Percentiles rank a stretch among this genome's conserved stretches.
Evolutionary conservation across 1,140 invertebrate genomes (phyloP).

Genomic region (Heliothis subflexa): DNA sequence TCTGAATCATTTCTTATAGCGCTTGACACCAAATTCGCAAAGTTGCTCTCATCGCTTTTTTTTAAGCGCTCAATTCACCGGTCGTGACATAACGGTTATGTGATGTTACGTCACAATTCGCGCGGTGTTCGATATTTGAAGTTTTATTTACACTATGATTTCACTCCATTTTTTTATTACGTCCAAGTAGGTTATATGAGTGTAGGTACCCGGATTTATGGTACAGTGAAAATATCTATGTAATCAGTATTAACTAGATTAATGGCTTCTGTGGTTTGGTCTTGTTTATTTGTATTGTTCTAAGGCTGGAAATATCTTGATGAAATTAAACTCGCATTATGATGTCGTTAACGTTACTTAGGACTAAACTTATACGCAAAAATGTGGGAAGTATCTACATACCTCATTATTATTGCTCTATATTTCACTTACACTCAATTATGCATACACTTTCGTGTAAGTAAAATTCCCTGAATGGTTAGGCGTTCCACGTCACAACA

Average conservation of each 20-base stretch:
- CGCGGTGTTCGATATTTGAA: conserved; percentile 46
- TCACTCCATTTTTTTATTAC: conserved; percentile 10
- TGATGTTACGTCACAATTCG: conserved; percentile 50
- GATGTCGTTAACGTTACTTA: not conserved
- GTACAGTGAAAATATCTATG: conserved; percentile 3
- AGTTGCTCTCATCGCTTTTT: conserved; percentile 13
- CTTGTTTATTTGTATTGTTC: not conserved
- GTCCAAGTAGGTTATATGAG: conserved; percentile 5
- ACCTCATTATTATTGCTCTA: not conserved
- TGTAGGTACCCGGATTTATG: conserved; percentile 33
- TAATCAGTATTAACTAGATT: conserved; percentile 13
- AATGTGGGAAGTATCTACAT: not conserved
- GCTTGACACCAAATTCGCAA: conserved; percentile 14
- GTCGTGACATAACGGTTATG: conserved; percentile 57
- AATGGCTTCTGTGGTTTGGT: conserved; percentile 18
- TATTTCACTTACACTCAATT: conserved; percentile 1
- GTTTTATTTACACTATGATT: conserved; percentile 37
- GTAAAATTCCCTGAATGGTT: conserved; percentile 18
- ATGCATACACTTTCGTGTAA: conserved; percentile 25
- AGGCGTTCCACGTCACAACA: not conserved
- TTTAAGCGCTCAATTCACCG: conserved; percentile 38
- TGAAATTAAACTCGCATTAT: conserved; percentile 6
- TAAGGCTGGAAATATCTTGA: not conserved
- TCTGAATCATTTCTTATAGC: not conserved
- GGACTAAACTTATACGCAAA: not conserved